phyloP scores from a whole-genome alignment of 2,888 invertebrate species.

The Sphaerophoria rueppellii region DNA sequence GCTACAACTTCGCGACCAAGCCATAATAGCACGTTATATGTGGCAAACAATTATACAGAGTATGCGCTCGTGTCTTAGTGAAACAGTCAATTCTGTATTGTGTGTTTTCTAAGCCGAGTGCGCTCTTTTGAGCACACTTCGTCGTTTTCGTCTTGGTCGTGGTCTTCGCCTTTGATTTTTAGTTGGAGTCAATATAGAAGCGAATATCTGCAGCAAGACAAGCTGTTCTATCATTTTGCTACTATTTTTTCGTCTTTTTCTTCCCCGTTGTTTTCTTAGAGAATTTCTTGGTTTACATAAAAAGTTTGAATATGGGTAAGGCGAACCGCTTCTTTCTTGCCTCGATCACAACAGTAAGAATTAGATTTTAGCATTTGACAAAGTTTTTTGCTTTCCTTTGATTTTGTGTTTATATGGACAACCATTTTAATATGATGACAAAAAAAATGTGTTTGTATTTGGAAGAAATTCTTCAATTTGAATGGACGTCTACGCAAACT shows the following conservation, averaged over 20 bases:
- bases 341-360: too few species aligned
- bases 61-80: constrained; percentile 55
- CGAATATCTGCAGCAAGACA: constrained; percentile 31
- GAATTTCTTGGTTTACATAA: constrained; percentile 28
- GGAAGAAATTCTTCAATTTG: too few species aligned
- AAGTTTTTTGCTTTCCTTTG: too few species aligned
- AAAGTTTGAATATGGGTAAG: constrained; percentile 37
- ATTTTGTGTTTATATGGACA: too few species aligned
- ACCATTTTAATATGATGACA: too few species aligned
- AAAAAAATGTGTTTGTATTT: too few species aligned
- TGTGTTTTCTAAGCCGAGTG: background rate
- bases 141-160: background rate
- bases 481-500: too few species aligned
- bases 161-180: background rate
- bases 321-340: constrained; percentile 20
- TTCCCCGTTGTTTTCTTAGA: background rate
- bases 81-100: constrained; percentile 24
- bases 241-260: constrained; percentile 21
- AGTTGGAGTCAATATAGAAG: background rate
- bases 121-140: constrained; percentile 9
- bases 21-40: constrained; percentile 57
- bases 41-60: constrained; percentile 58
- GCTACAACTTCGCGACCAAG: constrained; percentile 11
- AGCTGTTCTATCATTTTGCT: constrained; percentile 38
- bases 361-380: too few species aligned